Base-by-base conservation (phyloP, 2,888 invertebrate species). In the Hecatera dysodea region DNA sequence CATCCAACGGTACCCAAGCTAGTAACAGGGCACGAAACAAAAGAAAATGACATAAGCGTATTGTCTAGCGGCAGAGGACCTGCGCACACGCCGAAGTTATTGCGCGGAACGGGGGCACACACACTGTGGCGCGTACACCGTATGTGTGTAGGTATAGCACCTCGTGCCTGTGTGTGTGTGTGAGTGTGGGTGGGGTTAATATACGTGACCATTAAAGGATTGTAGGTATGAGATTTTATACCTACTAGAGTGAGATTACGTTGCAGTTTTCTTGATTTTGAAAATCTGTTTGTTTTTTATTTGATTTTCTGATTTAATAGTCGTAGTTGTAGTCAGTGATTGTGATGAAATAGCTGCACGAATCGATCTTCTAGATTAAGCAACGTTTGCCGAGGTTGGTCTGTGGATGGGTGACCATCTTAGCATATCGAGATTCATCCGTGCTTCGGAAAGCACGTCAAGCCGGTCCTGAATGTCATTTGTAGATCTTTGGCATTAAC, bases 21-120 rank as follows among this genome's bases (percentile, higher is more conserved):
- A 73, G 85, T 83, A 81, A 80, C 77, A 78, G 66, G 81, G 72
- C 44, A 39, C 65, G 78, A 82, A 85, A 87, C 87, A 87, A 87
- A 87, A 86, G 87, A 89, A 89, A 89, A 90, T 90, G 90, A 90
- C 90, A 90, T 90, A 90, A 90, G 90, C 87, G 83, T 84, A 84
- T 81, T 86, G 88, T 87, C 80, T 88, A 82, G 80, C 78, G 79
- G 83, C 80, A 70, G 70, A 73, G 70, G 64, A 79, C 71, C 73
- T 76, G 87, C 86, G 90, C 90, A 86, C 88, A 89, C 89, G 89
- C 86, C 85, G 84, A 29, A 67, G 72, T 56, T 85, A 82, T 64
- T 71, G 69, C 75, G 79, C 81, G 85, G 85, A 85, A 85, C 85
- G 85, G 55, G 81, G 81, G 59, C 85, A 85, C 73, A 63, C 79